Evolutionary conservation across 2,113 vertebrate species (phyloP).

Genomic region (Zapornia atra): DNA sequence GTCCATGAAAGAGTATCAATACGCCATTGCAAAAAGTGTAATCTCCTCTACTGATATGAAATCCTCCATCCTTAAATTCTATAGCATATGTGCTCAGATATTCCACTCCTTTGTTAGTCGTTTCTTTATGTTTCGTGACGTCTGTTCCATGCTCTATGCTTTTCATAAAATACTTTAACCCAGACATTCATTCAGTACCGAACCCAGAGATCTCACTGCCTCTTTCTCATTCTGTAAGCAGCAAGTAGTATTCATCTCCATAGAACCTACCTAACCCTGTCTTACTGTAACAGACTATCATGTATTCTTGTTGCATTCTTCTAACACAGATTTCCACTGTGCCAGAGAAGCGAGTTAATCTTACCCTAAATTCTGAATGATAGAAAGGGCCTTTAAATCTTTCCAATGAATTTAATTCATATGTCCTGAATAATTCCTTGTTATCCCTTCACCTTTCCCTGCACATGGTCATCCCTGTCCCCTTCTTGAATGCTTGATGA

Average conservation of each 20-base stretch:
- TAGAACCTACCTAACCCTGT: not conserved
- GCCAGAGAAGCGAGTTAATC: not conserved
- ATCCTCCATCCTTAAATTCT: not conserved
- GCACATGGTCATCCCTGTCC: not conserved
- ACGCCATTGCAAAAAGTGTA: not conserved
- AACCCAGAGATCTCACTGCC: not conserved
- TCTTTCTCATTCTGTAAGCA: not conserved
- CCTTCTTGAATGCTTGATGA: not conserved
- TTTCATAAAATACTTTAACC: not conserved
- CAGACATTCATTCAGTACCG: not conserved
- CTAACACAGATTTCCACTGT: not conserved
- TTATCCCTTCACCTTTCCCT: not conserved
- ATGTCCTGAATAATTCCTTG: not conserved
- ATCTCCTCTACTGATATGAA: not conserved
- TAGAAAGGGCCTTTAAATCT: not conserved
- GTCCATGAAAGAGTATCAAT: not conserved
- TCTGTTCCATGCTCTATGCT: not conserved
- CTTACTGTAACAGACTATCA: not conserved
- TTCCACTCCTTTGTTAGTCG: not conserved
- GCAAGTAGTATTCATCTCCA: not conserved
- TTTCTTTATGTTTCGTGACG: not conserved
- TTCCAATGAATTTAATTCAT: not conserved
- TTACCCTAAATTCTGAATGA: not conserved
- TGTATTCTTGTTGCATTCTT: not conserved
- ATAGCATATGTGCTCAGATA: not conserved